These are phyloP conservation scores for Platichthys flesus DNA, from an alignment of 2,113 vertebrate genomes.

Conservation along the genomic window DNA sequence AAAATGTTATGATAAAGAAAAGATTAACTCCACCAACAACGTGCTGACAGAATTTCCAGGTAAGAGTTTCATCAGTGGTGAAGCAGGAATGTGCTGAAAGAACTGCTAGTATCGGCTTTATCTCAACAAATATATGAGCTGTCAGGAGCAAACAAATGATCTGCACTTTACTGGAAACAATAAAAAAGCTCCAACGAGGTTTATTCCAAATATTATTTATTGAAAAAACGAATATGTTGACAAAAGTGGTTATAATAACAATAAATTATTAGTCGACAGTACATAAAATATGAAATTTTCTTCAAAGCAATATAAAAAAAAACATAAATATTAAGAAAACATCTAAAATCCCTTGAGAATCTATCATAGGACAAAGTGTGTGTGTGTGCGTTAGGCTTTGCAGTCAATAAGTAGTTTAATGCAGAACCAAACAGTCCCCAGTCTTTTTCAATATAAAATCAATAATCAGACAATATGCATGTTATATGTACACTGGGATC, in stretches of 20 bases:
- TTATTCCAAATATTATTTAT: constrained; percentile 63
- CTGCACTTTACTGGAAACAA: neutral
- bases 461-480: constrained; percentile 48
- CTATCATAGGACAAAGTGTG: constrained; percentile 37
- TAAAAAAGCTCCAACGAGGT: neutral
- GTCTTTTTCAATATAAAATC: constrained; percentile 44
- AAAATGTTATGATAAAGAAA: too few species aligned
- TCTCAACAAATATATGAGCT: too few species aligned
- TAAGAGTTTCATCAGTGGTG: neutral
- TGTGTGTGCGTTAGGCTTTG: constrained; percentile 42
- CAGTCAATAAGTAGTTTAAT: constrained; percentile 42
- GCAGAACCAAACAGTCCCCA: constrained; percentile 3
- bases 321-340: constrained; percentile 74
- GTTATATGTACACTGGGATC: constrained; percentile 51
- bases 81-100: too few species aligned
- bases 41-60: too few species aligned
- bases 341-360: constrained; percentile 29
- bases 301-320: constrained; percentile 54
- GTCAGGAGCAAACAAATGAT: neutral
- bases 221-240: constrained; percentile 35
- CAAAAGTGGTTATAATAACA: constrained; percentile 49
- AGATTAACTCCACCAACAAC: too few species aligned
- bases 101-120: too few species aligned
- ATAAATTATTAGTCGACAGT: constrained; percentile 66
- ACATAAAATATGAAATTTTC: constrained; percentile 24